These are phyloP conservation scores for Melanostigma gelatinosum DNA, from an alignment of 2,113 vertebrate species.

Conservation along the genomic window DNA sequence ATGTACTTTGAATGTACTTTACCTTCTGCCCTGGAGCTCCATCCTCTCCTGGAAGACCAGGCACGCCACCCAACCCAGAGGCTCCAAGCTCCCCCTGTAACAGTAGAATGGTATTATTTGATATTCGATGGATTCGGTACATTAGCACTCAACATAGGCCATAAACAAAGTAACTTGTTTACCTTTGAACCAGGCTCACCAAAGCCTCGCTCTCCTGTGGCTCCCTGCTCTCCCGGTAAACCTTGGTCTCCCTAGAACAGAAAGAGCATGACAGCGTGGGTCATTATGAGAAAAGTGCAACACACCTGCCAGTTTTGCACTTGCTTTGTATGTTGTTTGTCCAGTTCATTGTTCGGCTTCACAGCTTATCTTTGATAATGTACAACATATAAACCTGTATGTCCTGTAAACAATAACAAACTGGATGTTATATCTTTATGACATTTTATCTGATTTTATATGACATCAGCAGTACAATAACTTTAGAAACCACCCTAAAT, in stretches of 20 bases:
- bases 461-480: neutral
- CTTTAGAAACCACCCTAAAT: neutral
- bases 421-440: neutral
- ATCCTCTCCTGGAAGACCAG: constrained; percentile 89
- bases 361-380: neutral
- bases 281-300: neutral
- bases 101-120: neutral
- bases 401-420: neutral
- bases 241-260: constrained; percentile 85
- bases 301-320: neutral
- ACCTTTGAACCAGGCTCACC: constrained; percentile 88
- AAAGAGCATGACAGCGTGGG: neutral
- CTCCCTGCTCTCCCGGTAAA: constrained; percentile 89
- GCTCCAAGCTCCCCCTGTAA: constrained; percentile 87
- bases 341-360: neutral
- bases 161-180: neutral
- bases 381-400: neutral
- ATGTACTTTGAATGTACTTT: constrained; percentile 16
- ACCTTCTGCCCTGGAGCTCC: constrained; percentile 90
- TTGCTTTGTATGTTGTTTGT: neutral
- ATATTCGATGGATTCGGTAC: neutral
- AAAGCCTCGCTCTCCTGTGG: constrained; percentile 84
- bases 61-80: constrained; percentile 85
- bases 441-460: neutral
- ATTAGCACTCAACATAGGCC: neutral